These are phyloP conservation scores for Diogma glabrata DNA, from an alignment of 2,888 invertebrate genomes.

Conservation along the genomic window DNA sequence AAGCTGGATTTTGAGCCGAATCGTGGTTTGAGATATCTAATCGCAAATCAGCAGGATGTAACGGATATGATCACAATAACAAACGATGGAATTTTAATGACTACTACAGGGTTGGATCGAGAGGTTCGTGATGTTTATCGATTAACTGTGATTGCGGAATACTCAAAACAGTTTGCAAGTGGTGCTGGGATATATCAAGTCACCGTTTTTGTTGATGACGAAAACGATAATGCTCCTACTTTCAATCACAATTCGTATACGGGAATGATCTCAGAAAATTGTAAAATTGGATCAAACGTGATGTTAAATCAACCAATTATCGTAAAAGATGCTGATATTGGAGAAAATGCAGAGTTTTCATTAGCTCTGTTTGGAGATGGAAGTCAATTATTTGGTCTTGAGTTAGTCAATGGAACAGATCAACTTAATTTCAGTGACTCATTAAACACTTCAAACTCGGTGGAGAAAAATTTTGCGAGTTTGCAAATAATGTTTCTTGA, in stretches of 20 bases:
- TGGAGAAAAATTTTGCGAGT: slow-evolving; percentile 32
- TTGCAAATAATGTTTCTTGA: slow-evolving; percentile 32
- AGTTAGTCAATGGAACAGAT: slow-evolving; percentile 46
- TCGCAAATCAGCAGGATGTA: slow-evolving; percentile 74
- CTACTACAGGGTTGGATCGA: slow-evolving; percentile 62
- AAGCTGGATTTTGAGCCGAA: slow-evolving; percentile 19
- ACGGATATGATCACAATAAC: slow-evolving; percentile 67
- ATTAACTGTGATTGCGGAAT: slow-evolving; percentile 70
- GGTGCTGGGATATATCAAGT: slow-evolving; percentile 70
- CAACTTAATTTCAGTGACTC: neutral
- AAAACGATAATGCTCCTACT: slow-evolving; percentile 75
- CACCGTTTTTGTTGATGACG: slow-evolving; percentile 68
- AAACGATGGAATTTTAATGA: slow-evolving; percentile 66
- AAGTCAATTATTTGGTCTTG: slow-evolving; percentile 51
- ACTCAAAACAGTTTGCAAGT: slow-evolving; percentile 53
- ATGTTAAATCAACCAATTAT: slow-evolving; percentile 54
- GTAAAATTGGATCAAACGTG: slow-evolving; percentile 55
- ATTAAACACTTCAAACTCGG: slow-evolving; percentile 21
- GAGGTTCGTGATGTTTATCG: slow-evolving; percentile 61
- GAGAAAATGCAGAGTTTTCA: slow-evolving; percentile 53
- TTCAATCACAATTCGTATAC: slow-evolving; percentile 63
- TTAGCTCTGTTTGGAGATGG: slow-evolving; percentile 63
- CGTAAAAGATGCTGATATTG: slow-evolving; percentile 61
- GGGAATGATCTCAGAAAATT: slow-evolving; percentile 69
- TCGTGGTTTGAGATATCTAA: slow-evolving; percentile 54